phyloP scores from a whole-genome alignment of 2,888 invertebrate species.

The Amphipyra tragopoginis region DNA sequence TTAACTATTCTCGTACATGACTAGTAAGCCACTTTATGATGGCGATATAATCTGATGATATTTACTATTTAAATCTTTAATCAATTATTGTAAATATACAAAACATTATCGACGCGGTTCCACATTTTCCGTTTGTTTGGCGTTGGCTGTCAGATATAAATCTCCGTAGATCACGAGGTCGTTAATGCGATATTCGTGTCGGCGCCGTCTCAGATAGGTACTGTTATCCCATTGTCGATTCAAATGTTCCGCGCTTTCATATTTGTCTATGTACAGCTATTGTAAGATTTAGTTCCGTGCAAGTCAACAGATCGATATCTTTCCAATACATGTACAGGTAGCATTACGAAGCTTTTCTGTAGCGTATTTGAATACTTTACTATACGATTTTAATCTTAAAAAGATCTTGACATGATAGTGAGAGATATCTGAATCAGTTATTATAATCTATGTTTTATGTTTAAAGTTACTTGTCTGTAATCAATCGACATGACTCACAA shows the following conservation, averaged over 20 bases:
- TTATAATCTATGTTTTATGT: slow-evolving; percentile 3
- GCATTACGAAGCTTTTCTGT: slow-evolving; percentile 47
- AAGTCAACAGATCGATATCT: slow-evolving; percentile 65
- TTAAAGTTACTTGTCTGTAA: slow-evolving; percentile 15
- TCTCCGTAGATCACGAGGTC: slow-evolving; percentile 87
- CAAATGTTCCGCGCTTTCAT: slow-evolving; percentile 83
- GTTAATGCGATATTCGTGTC: slow-evolving; percentile 89
- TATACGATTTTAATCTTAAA: slow-evolving; percentile 32
- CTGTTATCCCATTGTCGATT: slow-evolving; percentile 88
- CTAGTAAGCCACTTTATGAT: slow-evolving; percentile 2
- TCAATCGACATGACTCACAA: slow-evolving; percentile 35
- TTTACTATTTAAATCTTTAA: slow-evolving; percentile 18
- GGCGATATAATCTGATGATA: slow-evolving; percentile 6
- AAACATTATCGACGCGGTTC: slow-evolving; percentile 41
- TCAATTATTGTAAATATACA: slow-evolving; percentile 48
- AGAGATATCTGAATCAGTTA: slow-evolving; percentile 36
- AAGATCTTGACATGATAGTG: slow-evolving; percentile 29
- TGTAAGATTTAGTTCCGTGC: slow-evolving; percentile 75
- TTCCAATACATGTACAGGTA: slow-evolving; percentile 50
- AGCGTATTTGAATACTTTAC: slow-evolving; percentile 32
- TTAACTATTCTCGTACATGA: slow-evolving; percentile 1
- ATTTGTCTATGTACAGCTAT: slow-evolving; percentile 81
- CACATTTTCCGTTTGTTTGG: slow-evolving; percentile 62
- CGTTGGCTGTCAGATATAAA: slow-evolving; percentile 84
- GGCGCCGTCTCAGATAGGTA: slow-evolving; percentile 80